These are phyloP conservation scores for Plusia festucae DNA, from an alignment of 2,888 invertebrate genomes.

Conservation along the genomic window DNA sequence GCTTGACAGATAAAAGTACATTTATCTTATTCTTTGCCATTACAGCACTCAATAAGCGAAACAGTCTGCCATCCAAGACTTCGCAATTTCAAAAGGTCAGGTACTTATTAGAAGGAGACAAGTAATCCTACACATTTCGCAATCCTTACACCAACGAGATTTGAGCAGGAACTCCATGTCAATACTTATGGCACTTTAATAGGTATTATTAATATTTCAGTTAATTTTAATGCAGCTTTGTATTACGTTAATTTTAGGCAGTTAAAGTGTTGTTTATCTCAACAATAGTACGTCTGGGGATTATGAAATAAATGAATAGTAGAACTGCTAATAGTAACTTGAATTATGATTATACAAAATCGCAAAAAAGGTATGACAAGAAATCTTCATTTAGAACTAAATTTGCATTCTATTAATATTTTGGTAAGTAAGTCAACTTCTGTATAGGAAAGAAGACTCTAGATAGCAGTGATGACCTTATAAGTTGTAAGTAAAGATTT, in stretches of 20 bases:
- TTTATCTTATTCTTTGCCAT: too few species aligned
- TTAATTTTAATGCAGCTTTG: background rate
- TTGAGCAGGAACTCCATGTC: background rate
- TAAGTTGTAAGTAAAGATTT: too few species aligned
- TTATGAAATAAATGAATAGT: too few species aligned
- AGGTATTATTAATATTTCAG: background rate
- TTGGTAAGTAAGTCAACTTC: too few species aligned
- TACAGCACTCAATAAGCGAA: background rate
- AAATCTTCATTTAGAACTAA: too few species aligned
- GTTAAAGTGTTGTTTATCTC: background rate
- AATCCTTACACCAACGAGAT: background rate
- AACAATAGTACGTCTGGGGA: background rate
- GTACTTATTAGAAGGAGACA: background rate
- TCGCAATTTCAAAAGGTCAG: background rate
- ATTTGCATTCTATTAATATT: too few species aligned
- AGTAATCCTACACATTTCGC: constrained; percentile 3
- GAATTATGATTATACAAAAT: background rate
- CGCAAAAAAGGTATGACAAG: too few species aligned
- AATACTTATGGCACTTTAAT: background rate
- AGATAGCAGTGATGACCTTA: too few species aligned
- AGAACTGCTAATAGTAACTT: too few species aligned
- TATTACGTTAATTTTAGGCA: background rate
- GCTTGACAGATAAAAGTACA: too few species aligned
- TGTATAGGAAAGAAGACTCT: too few species aligned
- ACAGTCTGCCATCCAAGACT: background rate